Conservation (phyloP, 2,888 invertebrate species). For the Acanthosepion pharaonis region DNA sequence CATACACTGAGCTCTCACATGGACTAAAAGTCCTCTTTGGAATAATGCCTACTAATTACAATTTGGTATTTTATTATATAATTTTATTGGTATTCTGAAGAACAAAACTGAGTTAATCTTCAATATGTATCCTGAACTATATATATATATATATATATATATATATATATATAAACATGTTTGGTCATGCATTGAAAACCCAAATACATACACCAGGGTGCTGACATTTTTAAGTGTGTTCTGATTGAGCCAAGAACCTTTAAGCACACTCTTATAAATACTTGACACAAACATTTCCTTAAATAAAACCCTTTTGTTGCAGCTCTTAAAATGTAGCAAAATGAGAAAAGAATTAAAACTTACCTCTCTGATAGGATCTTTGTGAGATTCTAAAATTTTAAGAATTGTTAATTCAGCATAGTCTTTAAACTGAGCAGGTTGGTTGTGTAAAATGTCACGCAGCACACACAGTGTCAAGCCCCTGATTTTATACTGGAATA, state of each 20-base stretch:
- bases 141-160: neutral
- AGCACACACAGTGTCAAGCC: slow-evolving; percentile 85
- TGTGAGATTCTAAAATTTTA: slow-evolving; percentile 90
- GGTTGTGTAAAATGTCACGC: slow-evolving; percentile 87
- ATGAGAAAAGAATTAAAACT: neutral
- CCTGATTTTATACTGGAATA: slow-evolving; percentile 72
- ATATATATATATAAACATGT: neutral
- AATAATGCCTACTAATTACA: too few species aligned
- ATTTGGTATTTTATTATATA: too few species aligned
- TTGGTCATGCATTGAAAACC: neutral
- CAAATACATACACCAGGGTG: neutral
- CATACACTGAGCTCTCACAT: too few species aligned
- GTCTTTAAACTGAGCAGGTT: slow-evolving; percentile 85
- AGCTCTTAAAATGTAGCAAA: neutral
- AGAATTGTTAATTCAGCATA: slow-evolving; percentile 93
- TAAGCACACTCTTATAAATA: neutral
- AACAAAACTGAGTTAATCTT: too few species aligned
- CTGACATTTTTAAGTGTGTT: too few species aligned
- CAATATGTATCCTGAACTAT: too few species aligned
- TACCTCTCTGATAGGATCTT: slow-evolving; percentile 77
- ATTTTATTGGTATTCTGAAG: too few species aligned
- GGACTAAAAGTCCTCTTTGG: too few species aligned
- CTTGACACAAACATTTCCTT: neutral
- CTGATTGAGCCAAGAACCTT: neutral
- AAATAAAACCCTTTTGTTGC: neutral